Evolutionary conservation across 2,888 invertebrate genomes (phyloP), one percentile per base, ranked within the genome.

Genomic region (Drosophila crucigera): DNA sequence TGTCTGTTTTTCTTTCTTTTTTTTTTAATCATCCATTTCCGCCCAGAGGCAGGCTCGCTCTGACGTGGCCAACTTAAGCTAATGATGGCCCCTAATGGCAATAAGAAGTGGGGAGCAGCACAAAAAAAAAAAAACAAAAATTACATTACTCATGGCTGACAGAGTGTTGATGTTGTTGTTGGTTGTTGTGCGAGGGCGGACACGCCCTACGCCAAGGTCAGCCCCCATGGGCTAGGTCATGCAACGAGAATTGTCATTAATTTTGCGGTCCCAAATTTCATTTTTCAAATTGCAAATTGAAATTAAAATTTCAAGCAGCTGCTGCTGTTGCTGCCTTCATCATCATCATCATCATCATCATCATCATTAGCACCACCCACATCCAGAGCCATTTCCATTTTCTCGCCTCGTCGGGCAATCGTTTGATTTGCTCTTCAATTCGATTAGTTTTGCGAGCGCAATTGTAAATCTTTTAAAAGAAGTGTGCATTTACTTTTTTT

Each of bases 211-310:
- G 43, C 50, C 67, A 80, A 80, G 79, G 79, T 77, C 77, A 67
- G 52, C 35, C 49, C 49, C 62, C 52, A 60, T 74, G 79, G 70
- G 65, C 71, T 75, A 68, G 78, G 78, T 78, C 78, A 79, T 70
- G 76, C 58, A 72, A 76, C 49, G n/a, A 56, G 14, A 54, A 19
- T 66, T 76, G 55, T 74, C 86, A 84, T 84, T 84, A 86, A 89
- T 81, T 83, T 79, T 81, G 72, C 73, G 79, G 54, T 66, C 55
- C 72, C 68, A 80, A 83, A 85, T 83, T 85, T 86, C 73, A 89
- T 89, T 84, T 84, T 76, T 84, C 80, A 89, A 87, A 87, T 80
- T 86, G 84, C 80, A 84, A 87, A 84, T 84, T 86, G 73, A 89
- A 89, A 89, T 89, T 79, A 78, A 78, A 89, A 78, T 89, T 86